Evolutionary conservation across 2,797 vertebrate genomes (phyloP).

Genomic region (Taeniopygia guttata): DNA sequence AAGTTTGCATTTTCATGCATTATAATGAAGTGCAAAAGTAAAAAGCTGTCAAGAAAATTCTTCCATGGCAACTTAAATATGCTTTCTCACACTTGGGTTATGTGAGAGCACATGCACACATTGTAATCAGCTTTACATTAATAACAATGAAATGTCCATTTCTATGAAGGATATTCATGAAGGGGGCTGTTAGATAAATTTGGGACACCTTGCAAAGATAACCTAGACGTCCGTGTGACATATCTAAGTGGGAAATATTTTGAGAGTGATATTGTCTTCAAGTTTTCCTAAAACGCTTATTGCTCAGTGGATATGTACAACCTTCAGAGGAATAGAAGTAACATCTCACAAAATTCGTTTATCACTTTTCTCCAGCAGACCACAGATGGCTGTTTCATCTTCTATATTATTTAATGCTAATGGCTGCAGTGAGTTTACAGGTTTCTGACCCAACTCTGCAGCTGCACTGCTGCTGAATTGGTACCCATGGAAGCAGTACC

Average conservation of each 20-base stretch:
- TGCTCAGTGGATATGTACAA: not conserved
- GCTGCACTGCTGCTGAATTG: not conserved
- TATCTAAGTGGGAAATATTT: not conserved
- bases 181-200: not conserved
- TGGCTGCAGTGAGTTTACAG: not conserved
- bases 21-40: slow-evolving; percentile 13
- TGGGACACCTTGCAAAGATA: not conserved
- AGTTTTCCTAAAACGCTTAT: not conserved
- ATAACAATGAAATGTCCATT: not conserved
- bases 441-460: not conserved
- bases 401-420: not conserved
- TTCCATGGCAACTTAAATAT: slow-evolving; percentile 7
- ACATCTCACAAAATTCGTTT: not conserved
- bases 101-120: not conserved
- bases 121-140: not conserved
- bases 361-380: not conserved
- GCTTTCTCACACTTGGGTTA: not conserved
- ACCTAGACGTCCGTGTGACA: not conserved
- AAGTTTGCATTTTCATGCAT: not conserved
- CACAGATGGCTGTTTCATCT: not conserved
- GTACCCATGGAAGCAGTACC: not conserved
- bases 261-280: not conserved
- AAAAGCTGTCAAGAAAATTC: slow-evolving; percentile 40
- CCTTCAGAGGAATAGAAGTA: not conserved
- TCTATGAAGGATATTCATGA: not conserved